Conservation (phyloP, 53 echinoderm and acorn worm genomes). For the Hippasteria phrygiana region DNA sequence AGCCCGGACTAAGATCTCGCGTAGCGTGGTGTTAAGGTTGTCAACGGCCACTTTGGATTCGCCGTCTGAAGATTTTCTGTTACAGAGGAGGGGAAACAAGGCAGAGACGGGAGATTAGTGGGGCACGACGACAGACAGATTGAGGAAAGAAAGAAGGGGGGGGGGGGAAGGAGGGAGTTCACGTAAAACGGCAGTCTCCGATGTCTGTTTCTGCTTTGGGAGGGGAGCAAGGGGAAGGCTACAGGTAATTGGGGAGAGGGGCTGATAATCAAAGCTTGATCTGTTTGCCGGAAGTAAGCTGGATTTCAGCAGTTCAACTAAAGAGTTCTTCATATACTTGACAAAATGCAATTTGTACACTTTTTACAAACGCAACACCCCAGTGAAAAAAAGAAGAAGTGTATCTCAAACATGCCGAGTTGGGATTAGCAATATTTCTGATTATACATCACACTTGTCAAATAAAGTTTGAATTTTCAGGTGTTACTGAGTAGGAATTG, state of each 20-base stretch:
- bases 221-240: neutral
- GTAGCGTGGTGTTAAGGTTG: slow-evolving; percentile 81
- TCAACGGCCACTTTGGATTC: slow-evolving; percentile 95
- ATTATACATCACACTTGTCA: too few relatives aligned
- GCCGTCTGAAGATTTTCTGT: slow-evolving; percentile 96
- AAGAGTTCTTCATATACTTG: neutral
- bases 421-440: too few relatives aligned
- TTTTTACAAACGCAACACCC: too few relatives aligned
- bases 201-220: slow-evolving; percentile 18
- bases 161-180: neutral
- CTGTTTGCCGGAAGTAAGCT: neutral
- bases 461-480: too few relatives aligned
- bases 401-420: too few relatives aligned
- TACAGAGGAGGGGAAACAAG: slow-evolving; percentile 54
- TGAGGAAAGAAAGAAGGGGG: neutral
- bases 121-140: slow-evolving; percentile 27
- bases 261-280: neutral
- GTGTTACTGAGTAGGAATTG: too few relatives aligned
- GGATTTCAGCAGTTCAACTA: neutral
- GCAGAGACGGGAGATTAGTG: slow-evolving; percentile 53
- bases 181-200: neutral
- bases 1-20: slow-evolving; percentile 88
- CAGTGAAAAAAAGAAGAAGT: too few relatives aligned
- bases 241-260: neutral
- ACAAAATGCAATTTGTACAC: neutral